phyloP scores from a whole-genome alignment of 2,888 invertebrate species.

The Crocallis elinguaria region DNA sequence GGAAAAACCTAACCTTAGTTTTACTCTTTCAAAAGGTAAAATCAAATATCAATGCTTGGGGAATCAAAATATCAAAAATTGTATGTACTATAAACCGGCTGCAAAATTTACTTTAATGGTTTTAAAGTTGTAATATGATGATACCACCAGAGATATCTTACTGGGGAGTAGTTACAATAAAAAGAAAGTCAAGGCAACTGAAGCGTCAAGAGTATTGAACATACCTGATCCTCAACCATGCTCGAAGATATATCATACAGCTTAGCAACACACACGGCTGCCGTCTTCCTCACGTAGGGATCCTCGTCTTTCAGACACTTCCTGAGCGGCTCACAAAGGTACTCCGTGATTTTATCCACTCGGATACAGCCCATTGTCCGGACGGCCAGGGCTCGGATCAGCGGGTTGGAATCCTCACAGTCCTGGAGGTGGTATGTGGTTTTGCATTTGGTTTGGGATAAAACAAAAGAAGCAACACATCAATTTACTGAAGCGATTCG shows the following conservation, averaged over 20 bases:
- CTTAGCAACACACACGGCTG: slow-evolving; percentile 99
- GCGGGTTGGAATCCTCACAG: slow-evolving; percentile 99
- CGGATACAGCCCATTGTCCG: slow-evolving; percentile 99
- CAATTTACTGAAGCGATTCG: slow-evolving; percentile 63
- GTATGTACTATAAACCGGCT: too few species aligned
- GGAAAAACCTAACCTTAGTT: too few species aligned
- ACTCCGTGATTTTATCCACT: slow-evolving; percentile 99
- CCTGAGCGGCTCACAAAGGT: slow-evolving; percentile 98
- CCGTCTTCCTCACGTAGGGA: slow-evolving; percentile 99
- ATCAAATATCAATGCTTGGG: too few species aligned
- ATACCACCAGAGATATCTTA: too few species aligned
- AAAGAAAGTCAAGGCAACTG: background rate
- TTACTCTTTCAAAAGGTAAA: too few species aligned
- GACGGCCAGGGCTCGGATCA: slow-evolving; percentile 98
- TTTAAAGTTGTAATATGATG: too few species aligned
- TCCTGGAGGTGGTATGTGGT: slow-evolving; percentile 86
- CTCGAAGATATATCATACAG: slow-evolving; percentile 97
- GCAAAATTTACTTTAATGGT: too few species aligned
- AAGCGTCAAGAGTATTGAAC: background rate
- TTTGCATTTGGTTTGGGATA: slow-evolving; percentile 7
- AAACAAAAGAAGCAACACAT: slow-evolving; percentile 10
- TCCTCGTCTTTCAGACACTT: slow-evolving; percentile 98
- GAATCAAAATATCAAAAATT: too few species aligned
- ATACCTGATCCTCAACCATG: slow-evolving; percentile 85
- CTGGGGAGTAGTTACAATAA: too few species aligned